Conservation (phyloP, 2,113 vertebrate genomes). For the Bubo scandiacus region DNA sequence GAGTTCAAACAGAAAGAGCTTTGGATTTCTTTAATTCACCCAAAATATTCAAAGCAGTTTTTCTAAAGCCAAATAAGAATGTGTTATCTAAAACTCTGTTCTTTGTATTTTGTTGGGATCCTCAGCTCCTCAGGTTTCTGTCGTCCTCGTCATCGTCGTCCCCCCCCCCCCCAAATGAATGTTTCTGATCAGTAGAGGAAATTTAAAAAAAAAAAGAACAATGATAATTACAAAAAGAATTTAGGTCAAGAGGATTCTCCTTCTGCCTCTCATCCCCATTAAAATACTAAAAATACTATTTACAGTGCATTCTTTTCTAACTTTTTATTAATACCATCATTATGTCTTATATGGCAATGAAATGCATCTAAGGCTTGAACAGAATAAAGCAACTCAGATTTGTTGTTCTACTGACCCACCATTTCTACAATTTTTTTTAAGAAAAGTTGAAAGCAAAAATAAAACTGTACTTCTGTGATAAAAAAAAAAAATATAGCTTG, state of each 20-base stretch:
- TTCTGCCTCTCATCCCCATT: not conserved
- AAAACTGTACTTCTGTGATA: not conserved
- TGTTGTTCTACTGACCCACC: not conserved
- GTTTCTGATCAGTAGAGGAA: not conserved
- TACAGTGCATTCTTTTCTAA: slow-evolving; percentile 9
- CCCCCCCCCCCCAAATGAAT: not conserved
- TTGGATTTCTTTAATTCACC: not conserved
- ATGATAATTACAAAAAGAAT: not conserved
- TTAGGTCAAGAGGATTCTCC: not conserved
- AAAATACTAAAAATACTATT: slow-evolving; percentile 18
- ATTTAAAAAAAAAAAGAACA: not conserved
- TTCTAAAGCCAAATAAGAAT: not conserved
- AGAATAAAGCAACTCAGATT: not conserved
- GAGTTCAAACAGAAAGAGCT: not conserved
- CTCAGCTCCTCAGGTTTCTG: not conserved
- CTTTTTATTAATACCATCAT: not conserved
- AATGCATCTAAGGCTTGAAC: not conserved
- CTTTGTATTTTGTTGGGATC: not conserved
- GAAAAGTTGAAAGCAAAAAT: not conserved
- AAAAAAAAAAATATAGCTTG: not conserved
- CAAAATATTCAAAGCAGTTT: not conserved
- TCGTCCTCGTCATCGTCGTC: too few species aligned
- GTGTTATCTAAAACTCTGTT: not conserved
- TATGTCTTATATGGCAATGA: not conserved
- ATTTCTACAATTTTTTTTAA: not conserved